Evolutionary conservation across 2,113 vertebrate genomes (phyloP).

Genomic region (Bothrops jararaca): DNA sequence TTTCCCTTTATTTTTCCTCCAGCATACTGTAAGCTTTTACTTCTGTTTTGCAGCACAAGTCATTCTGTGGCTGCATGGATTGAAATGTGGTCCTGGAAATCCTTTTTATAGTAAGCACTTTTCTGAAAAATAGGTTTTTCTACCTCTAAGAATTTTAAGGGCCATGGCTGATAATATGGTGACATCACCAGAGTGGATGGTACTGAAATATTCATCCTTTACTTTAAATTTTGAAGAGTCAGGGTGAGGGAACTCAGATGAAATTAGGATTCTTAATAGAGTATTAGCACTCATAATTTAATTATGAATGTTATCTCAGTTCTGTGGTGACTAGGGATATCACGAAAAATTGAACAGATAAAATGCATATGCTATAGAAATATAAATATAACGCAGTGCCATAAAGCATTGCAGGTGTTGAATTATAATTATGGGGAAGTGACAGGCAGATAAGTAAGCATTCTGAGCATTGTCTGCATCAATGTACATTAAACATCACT

Average conservation of each 20-base stretch:
- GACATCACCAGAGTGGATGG: background rate
- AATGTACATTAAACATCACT: background rate
- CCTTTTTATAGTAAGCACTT: background rate
- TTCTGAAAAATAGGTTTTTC: background rate
- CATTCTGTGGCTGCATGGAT: background rate
- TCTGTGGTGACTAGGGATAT: background rate
- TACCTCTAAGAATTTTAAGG: background rate
- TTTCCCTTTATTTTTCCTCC: background rate
- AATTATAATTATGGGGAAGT: constrained; percentile 28
- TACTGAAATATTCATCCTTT: background rate
- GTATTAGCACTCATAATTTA: background rate
- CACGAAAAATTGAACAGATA: background rate
- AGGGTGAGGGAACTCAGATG: background rate
- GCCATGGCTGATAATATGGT: background rate
- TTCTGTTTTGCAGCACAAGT: background rate
- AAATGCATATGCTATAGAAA: background rate
- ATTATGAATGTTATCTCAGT: background rate
- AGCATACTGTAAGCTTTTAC: constrained; percentile 23
- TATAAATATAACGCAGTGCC: background rate
- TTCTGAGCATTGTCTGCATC: background rate
- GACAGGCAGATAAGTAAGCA: background rate
- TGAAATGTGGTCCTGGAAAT: background rate
- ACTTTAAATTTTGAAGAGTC: background rate
- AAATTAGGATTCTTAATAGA: background rate
- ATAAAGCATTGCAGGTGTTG: constrained; percentile 1